These are phyloP conservation scores for Microcebus lehilahytsara DNA, from an alignment of 2,113 vertebrate species.

Conservation along the genomic window DNA sequence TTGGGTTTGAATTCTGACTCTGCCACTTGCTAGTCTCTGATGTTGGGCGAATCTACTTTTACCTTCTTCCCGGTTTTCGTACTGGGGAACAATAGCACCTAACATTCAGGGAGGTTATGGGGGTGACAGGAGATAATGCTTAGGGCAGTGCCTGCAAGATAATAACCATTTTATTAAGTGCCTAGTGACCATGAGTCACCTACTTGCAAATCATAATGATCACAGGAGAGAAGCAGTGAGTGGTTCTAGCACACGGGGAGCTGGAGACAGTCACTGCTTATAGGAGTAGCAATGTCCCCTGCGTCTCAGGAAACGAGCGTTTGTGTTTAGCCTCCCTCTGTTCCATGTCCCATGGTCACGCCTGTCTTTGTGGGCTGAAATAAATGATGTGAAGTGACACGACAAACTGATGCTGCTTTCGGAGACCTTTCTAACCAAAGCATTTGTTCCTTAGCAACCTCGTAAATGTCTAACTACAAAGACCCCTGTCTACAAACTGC, in stretches of 20 bases:
- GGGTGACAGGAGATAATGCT: not conserved
- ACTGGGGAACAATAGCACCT: not conserved
- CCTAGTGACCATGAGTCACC: not conserved
- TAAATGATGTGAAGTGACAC: conserved; percentile 42
- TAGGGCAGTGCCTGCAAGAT: not conserved
- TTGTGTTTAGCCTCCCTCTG: not conserved
- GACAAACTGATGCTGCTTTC: conserved; percentile 46
- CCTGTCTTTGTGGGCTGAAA: conserved; percentile 58
- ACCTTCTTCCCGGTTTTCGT: not conserved
- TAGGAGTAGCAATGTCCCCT: not conserved
- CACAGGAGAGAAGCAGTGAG: not conserved
- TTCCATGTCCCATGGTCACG: not conserved
- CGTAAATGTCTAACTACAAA: not conserved
- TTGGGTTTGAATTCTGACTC: conserved; percentile 25
- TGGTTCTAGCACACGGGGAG: rapidly evolving
- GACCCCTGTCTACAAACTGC: conserved; percentile 42
- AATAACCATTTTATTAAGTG: not conserved
- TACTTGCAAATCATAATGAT: not conserved
- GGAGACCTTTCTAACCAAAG: conserved; percentile 58
- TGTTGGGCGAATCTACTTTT: not conserved
- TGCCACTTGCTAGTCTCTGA: not conserved
- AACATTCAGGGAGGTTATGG: not conserved
- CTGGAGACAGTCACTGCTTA: not conserved
- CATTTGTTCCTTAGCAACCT: conserved; percentile 73
- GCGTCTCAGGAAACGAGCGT: not conserved